phyloP scores from a whole-genome alignment of 2,888 invertebrate species.

The Malthinus seriepunctatus region DNA sequence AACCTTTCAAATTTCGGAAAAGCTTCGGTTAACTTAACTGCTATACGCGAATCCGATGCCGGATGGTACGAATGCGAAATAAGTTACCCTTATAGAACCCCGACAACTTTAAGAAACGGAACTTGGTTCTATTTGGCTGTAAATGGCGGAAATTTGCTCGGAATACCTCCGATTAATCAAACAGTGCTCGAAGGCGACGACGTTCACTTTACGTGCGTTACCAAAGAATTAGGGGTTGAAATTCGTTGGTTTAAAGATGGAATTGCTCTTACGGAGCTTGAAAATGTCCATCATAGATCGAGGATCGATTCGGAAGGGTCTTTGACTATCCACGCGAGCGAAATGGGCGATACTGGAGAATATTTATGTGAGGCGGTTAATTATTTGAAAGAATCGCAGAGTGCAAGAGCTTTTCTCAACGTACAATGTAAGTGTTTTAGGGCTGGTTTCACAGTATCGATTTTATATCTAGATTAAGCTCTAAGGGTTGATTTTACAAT shows the following conservation, averaged over 20 bases:
- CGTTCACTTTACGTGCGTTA: slow-evolving; percentile 80
- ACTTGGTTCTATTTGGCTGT: slow-evolving; percentile 89
- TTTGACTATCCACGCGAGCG: slow-evolving; percentile 75
- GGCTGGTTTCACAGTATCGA: too few species aligned
- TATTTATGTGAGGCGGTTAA: slow-evolving; percentile 85
- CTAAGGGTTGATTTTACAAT: too few species aligned
- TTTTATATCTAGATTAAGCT: too few species aligned
- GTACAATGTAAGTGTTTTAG: slow-evolving; percentile 85
- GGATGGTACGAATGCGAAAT: slow-evolving; percentile 93
- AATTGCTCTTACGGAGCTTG: slow-evolving; percentile 61
- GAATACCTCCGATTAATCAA: slow-evolving; percentile 84
- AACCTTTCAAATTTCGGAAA: slow-evolving; percentile 62
- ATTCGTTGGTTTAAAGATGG: slow-evolving; percentile 72
- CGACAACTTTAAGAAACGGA: slow-evolving; percentile 84
- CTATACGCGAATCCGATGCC: slow-evolving; percentile 85
- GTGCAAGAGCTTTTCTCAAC: slow-evolving; percentile 84
- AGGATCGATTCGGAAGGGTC: slow-evolving; percentile 76
- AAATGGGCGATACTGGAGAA: slow-evolving; percentile 83
- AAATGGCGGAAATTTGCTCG: slow-evolving; percentile 86
- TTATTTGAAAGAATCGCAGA: slow-evolving; percentile 73
- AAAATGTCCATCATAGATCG: slow-evolving; percentile 66
- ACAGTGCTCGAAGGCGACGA: slow-evolving; percentile 85
- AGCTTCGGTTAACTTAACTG: slow-evolving; percentile 82
- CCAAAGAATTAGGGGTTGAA: slow-evolving; percentile 70
- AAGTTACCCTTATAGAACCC: slow-evolving; percentile 84